Base-by-base conservation (phyloP, 2,113 vertebrate genomes). In the Oncorhynchus clarkii region DNA sequence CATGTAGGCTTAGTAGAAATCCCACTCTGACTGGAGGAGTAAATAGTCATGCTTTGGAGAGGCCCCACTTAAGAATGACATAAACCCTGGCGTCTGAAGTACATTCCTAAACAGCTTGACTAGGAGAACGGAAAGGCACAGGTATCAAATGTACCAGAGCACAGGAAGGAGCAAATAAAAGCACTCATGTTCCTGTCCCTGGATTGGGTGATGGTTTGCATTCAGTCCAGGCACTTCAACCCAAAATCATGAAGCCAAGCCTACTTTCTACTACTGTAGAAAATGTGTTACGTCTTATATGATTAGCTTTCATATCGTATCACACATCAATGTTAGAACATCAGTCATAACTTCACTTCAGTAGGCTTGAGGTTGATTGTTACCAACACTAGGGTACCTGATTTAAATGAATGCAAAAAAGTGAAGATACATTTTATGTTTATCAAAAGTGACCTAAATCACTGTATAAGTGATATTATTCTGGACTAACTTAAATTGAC, bases 101-200 rank as follows among this genome's bases (percentile, higher is more conserved):
- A 31, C 67, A 34, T n/a, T 20, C 29, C 67, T 45, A 45, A 67
- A 16, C 16, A 69, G 34, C 31, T 14, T 20, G 68, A 70, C 22
- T 26, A 4, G 22, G 45, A 70, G 45, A 70, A 70, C 39, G 18
- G 67, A 69, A 45, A 69, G 39, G 39, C 39, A 69, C 39, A 39
- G 31, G 29, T 20, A 68, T 31, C 18, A 68, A 67, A 29, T 34
- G 20, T 11, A 54, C 51, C 16, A 29, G 26, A 29, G 64, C n/a
- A 66, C 29, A 34, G 31, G 67, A 34, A 68, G 26, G n/a, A 67
- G 67, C 29, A 16, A 68, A 68, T 68, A 68, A 34, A 68, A 31
- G 27, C 67, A 68, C 67, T 68, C 67, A 68, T 68, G 67, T 68
- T 68, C 31, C 31, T 9, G 29, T 18, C 29, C 18, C 29, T 18